Base-by-base conservation (phyloP, 2,888 invertebrate genomes). In the Orthosia incerta region DNA sequence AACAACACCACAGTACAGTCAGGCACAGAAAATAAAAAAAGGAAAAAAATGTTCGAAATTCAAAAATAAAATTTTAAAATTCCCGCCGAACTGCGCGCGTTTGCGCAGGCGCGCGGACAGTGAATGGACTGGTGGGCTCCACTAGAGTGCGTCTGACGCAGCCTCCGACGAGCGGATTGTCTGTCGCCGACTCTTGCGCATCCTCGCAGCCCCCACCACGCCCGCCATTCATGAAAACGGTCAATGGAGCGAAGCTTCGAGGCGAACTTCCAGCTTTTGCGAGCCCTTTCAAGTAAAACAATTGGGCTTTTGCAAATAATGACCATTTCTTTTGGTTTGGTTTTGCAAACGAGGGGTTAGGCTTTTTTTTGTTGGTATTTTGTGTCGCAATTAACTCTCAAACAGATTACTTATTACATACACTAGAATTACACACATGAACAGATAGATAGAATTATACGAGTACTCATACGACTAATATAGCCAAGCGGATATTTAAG, bases 161-260 rank as follows among this genome's bases (percentile, higher is more conserved):
- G 94, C 93, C 93, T 93, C 93, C 91, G 87, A 88, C 88, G 85
- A 88, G 79, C 90, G 61, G 85, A 86, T 84, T 86, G 80, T 88
- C 85, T 91, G 71, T 74, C 80, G 82, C 74, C 88, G 86, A 78
- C 81, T 91, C 92, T 86, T 86, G 91, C 91, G 90, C 91, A 91
- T 91, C 92, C 89, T 87, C 83, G 61, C 84, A 86, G 80, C 90
- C 95, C 93, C 95, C 95, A 90, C 95, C 94, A 93, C 90, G 82
- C 66, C 64, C 75, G 82, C 88, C 94, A 95, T 95, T 95, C 94
- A 95, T 95, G 93, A 95, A 95, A 94, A 91, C 87, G 82, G 87
- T 94, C 91, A 94, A 94, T 94, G 92, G 86, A 78, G 77, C 75
- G 66, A 57, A 45, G 60, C 76, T 82, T 82, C 63, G 62, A 76